Evolutionary conservation across 1,140 invertebrate species (phyloP).

Genomic region (Solen grandis): DNA sequence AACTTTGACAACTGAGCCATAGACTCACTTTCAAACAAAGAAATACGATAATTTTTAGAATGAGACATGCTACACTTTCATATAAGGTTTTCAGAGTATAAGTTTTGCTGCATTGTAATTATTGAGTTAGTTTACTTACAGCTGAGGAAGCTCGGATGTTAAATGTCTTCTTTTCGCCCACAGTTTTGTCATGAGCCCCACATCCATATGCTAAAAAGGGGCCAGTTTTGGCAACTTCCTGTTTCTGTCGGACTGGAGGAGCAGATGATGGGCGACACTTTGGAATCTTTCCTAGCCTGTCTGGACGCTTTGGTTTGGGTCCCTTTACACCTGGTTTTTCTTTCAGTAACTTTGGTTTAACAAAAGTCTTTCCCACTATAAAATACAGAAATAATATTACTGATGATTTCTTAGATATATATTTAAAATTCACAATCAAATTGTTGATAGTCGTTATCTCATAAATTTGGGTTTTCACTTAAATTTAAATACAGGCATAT

Average conservation of each 20-base stretch:
- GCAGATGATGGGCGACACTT: slow-evolving; percentile 29
- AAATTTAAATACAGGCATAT: no score
- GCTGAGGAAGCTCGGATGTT: slow-evolving; percentile 42
- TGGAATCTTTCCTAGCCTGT: slow-evolving; percentile 30
- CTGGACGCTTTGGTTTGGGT: slow-evolving; percentile 25
- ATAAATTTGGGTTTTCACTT: no score
- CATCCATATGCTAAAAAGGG: slow-evolving; percentile 35
- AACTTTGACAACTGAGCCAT: no score
- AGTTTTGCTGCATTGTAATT: no score
- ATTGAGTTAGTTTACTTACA: no score
- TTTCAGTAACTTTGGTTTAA: slow-evolving; percentile 23
- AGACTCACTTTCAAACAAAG: no score
- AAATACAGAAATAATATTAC: slow-evolving; percentile 4
- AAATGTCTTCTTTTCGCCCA: slow-evolving; percentile 48
- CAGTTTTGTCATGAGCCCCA: slow-evolving; percentile 5
- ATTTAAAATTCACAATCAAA: no score
- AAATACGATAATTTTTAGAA: no score
- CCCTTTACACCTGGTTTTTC: slow-evolving; percentile 27
- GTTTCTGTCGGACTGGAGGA: background rate
- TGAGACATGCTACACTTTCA: no score
- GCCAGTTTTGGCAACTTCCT: background rate
- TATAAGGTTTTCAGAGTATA: no score
- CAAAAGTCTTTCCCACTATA: slow-evolving; percentile 43
- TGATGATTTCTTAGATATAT: no score
- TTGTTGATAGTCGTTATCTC: no score